Base-by-base conservation (phyloP, 1,140 invertebrate genomes). In the Drosophila rhopaloa region DNA sequence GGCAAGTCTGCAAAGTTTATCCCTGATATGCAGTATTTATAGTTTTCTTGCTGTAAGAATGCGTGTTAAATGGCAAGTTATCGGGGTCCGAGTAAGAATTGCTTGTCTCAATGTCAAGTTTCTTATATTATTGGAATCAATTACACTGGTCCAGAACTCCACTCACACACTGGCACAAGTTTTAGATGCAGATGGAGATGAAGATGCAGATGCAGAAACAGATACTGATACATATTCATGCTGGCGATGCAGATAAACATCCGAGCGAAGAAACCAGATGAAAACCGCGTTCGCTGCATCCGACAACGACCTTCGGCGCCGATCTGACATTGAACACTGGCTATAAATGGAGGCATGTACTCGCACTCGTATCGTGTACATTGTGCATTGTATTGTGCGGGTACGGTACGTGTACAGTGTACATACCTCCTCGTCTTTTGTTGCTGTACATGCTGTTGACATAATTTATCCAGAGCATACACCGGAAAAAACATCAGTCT, bases 251-350 rank as follows among this genome's bases (percentile, higher is more conserved):
- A 86, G 77, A 84, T 85, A 84, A 77, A 86, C 70, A 76, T 59
- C 57, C 67, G 57, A 70, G 59, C 67, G 66, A 59, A 80, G 76
- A 65, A 81, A 62, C 47, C 43, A 66, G 60, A 62, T 46, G 77
- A 80, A 81, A 76, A 72, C 54, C 62, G 56, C 60, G 44, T 38
- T 44, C 62, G 50, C 43, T 78, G 58, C 70, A 72, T 57, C 68
- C 72, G 59, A 55, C 70, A 75, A 67, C 63, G 80, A 82, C 80
- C 80, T 82, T 82, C 80, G 77, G 44, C 50, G 57, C 38, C 68
- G 81, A 84, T 76, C 81, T 86, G 81, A 86, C 81, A 85, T 85
- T 85, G 81, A 86, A 86, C 72, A 76, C 65, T 84, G 55, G 51
- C 53, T 56, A 60, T 68, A 59, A 53, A 76, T 76, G 71, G 72